Base-by-base conservation (phyloP, 2,113 vertebrate species). In the Hemiprocne comata region DNA sequence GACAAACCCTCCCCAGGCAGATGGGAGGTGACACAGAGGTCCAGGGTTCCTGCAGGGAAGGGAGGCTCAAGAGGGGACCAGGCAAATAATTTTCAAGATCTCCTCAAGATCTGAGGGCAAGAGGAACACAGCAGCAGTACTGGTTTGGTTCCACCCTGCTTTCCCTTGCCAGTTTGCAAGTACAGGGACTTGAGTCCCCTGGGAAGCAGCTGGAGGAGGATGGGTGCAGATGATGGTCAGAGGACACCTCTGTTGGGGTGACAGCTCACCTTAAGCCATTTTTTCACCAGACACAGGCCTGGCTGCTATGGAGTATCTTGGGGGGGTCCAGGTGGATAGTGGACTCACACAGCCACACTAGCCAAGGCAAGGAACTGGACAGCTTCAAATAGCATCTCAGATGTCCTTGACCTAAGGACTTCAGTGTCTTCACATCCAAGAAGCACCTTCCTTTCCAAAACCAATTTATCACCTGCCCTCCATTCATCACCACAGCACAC, bases 21-120 rank as follows among this genome's bases (percentile, higher is more conserved):
- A 38, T 5, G 0, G 2, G 57, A 53, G 75, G 17, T 4, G 26
- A 50, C 14, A 1, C 0, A 0, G 61, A 23, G 64, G 33, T 62
- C 17, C 50, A 12, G 62, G 66, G 13, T 21, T 3, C 3, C 4
- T 61, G 28, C 31, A 21, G 18, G 50, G 66, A n/a, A 67, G 26
- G 31, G 44, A 80, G 36, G 34, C 18, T 70, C 20, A 4, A 6
- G 18, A 48, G 10, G 10, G 19, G 11, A 54, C 44, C 23, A 17
- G 57, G 42, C 5, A 62, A 17, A n/a, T 28, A 38, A n/a, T 16
- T 11, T 20, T 8, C 48, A 46, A 54, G n/a, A n/a, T 55, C 33
- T 25, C 46, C 72, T 40, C 33, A 23, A 6, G 57, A 10, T 14
- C 6, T 38, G 36, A 48, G 10, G 28, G 48, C 38, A 21, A 80